Evolutionary conservation across 2,113 vertebrate species (phyloP), one percentile per base, ranked within the genome.

Genomic region (Irena cyanogastra): DNA sequence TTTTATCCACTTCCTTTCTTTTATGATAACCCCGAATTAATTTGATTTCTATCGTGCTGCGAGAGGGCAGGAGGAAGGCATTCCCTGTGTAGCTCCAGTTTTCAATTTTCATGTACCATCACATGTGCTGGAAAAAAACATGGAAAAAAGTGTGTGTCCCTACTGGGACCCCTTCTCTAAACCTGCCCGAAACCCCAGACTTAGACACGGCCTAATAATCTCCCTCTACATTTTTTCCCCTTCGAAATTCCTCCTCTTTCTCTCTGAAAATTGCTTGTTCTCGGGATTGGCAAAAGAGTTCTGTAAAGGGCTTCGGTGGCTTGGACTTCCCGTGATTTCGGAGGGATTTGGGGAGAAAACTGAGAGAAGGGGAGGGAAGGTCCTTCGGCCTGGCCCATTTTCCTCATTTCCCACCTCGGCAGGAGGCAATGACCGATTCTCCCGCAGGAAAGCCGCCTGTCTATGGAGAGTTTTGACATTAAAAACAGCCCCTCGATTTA

Each of bases 141-240:
- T 14, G 45, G 12, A n/a, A 72, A 80, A 30, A 53, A 47, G 1
- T 0, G 0, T 19, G n/a, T 64, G 37, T 8, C 56, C 14, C 52
- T 39, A 5, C 28, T 11, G 2, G 35, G 44, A 35, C 16, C 10
- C 15, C 12, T 57, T 16, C 54, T 70, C 44, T 63, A 65, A 71
- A 31, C 24, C 37, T 83, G 20, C 30, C 56, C 57, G 9, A 65
- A 89, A 10, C 11, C 14, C 9, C 18, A 20, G 39, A 53, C 8
- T 45, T 41, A 52, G 33, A 19, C 50, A 50, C 31, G 90, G 83
- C 90, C 92, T 87, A n/a, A 47, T 35, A 7, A 83, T 76, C 35
- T 85, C 41, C 9, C 4, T 1, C 6, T 35, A 7, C 3, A 1
- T 27, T 37, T 56, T 22, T 24, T 3, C 0, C 3, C 7, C 7